A percentile compares a stretch with the other conserved stretches of the same genome.
Conservation (phyloP, 1,140 invertebrate genomes). For the Bilobella aurantiaca region DNA sequence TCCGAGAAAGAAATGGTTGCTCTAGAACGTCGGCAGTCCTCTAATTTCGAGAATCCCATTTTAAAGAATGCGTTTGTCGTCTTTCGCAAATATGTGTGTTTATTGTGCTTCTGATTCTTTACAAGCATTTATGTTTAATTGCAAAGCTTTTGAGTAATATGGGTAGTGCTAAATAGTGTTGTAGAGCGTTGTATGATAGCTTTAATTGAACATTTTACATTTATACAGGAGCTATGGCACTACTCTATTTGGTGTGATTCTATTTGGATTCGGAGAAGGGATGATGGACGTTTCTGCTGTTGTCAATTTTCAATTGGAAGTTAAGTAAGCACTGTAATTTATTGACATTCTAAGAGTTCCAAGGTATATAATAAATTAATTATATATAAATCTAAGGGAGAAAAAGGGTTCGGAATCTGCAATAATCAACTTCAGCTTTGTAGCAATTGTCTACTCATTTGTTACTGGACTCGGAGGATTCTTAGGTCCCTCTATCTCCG, state of each 20-base stretch:
- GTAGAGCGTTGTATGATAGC: background rate
- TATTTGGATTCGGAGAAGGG: background rate
- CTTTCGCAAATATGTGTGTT: too few relatives aligned
- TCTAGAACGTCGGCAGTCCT: too few relatives aligned
- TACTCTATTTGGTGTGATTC: background rate
- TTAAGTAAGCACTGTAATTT: too few relatives aligned
- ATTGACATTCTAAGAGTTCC: background rate
- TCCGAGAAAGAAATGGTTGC: too few relatives aligned
- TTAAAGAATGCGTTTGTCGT: too few relatives aligned
- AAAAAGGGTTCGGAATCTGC: background rate
- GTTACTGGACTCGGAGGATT: background rate
- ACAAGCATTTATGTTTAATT: too few relatives aligned
- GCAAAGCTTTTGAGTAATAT: too few relatives aligned
- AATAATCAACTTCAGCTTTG: background rate
- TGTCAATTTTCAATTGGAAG: background rate
- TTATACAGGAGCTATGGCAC: background rate
- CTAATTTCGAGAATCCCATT: too few relatives aligned
- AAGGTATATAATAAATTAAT: background rate
- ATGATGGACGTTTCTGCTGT: background rate
- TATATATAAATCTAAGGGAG: background rate
- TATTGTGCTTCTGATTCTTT: too few relatives aligned
- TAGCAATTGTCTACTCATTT: background rate
- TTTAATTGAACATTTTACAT: background rate
- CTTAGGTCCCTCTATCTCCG: background rate
- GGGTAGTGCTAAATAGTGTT: too few relatives aligned